Evolutionary conservation across 2,113 vertebrate genomes (phyloP).

Genomic region (Cettia cetti): DNA sequence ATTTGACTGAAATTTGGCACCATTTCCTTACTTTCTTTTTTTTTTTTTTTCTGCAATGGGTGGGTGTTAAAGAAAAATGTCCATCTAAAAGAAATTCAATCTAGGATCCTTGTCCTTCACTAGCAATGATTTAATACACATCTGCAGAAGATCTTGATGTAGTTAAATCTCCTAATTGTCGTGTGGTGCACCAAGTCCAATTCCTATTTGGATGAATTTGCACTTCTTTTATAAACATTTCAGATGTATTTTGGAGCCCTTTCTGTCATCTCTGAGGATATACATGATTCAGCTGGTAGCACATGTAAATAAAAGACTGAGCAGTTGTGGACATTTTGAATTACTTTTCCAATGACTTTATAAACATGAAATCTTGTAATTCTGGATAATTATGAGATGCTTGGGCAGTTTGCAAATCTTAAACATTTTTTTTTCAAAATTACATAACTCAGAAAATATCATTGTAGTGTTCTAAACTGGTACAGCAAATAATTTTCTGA

Average conservation of each 20-base stretch:
- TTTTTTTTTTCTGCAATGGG: background rate
- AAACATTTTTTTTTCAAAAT: background rate
- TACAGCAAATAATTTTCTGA: background rate
- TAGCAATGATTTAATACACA: background rate
- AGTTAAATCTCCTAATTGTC: background rate
- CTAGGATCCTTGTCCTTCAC: background rate
- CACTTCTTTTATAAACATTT: background rate
- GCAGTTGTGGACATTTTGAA: background rate
- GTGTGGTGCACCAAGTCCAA: background rate
- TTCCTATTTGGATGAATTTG: background rate
- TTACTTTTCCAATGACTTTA: background rate
- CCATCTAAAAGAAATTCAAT: background rate
- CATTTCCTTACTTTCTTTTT: background rate
- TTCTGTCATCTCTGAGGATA: background rate
- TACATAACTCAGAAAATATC: background rate
- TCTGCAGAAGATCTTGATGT: background rate
- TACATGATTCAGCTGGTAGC: background rate
- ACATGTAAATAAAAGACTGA: background rate
- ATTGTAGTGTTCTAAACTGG: background rate
- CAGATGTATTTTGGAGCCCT: background rate
- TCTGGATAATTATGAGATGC: background rate
- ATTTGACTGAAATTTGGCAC: background rate
- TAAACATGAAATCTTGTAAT: background rate
- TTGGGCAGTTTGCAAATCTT: background rate
- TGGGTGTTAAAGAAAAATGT: background rate